These are phyloP conservation scores for Phacellophora camtschatica DNA, from an alignment of 30 jellyfish, hydroid and myxozoan genomes.

Conservation along the genomic window DNA sequence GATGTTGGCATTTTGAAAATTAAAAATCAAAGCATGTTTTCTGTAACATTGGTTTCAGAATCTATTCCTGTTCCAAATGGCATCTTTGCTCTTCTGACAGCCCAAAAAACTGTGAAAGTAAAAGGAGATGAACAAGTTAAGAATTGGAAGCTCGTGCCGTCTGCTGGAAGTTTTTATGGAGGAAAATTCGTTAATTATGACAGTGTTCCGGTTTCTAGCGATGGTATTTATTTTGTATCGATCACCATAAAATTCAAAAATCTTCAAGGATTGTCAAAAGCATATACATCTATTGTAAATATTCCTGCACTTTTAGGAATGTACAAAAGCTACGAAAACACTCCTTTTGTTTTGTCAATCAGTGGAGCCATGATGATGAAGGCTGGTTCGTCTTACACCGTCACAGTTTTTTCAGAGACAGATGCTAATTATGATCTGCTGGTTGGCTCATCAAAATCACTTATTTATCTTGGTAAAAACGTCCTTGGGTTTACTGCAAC, in stretches of 20 bases:
- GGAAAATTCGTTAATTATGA: conserved; percentile 44
- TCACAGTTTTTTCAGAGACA: conserved; percentile 66
- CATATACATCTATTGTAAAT: conserved; percentile 60
- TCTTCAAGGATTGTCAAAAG: conserved; percentile 60
- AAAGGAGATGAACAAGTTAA: conserved; percentile 72
- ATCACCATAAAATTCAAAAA: conserved; percentile 49
- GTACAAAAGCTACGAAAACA: neutral
- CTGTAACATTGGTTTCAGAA: conserved; percentile 38
- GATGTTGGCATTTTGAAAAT: neutral
- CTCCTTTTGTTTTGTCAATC: conserved; percentile 51
- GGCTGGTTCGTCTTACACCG: conserved; percentile 64
- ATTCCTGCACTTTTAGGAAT: conserved; percentile 62
- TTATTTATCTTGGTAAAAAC: conserved; percentile 55
- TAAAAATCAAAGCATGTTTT: conserved; percentile 28
- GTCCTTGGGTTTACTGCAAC: conserved; percentile 84
- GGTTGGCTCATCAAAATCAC: conserved; percentile 65
- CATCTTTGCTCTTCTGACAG: conserved; percentile 26
- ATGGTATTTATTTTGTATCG: conserved; percentile 77
- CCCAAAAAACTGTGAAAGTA: conserved; percentile 3
- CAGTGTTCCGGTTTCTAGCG: conserved; percentile 11
- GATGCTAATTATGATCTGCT: conserved; percentile 55
- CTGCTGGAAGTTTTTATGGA: conserved; percentile 65
- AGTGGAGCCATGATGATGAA: conserved; percentile 74
- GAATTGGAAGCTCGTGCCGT: conserved; percentile 58
- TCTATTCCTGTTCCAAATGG: conserved; percentile 77